Evolutionary conservation across 2,888 invertebrate genomes (phyloP), one percentile per base, ranked within the genome.

Genomic region (Pherbina coryleti): DNA sequence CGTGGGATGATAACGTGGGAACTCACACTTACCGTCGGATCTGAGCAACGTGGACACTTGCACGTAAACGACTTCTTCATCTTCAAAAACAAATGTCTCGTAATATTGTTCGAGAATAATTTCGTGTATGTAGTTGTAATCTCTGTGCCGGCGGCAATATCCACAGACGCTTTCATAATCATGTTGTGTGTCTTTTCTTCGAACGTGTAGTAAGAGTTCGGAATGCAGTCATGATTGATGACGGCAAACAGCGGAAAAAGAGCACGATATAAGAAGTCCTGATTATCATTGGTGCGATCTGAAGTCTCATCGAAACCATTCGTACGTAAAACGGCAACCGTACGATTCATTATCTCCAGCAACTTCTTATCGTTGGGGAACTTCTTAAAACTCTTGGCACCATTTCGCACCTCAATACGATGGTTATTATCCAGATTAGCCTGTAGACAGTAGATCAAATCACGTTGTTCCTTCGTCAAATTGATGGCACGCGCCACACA

Each of bases 111-210:
- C 91, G 93, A 93, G 37, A 95, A 90, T 11, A 93, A 90, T 86
- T 94, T 93, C 0, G 94, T 93, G 84, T 95, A 95, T 0, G 94
- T 93, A 0, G 93, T 92, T 60, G 93, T 93, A 34, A 95, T 92
- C 81, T 92, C 90, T 51, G 92, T 92, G 44, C 93, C 94, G 89
- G 93, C 93, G 57, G 91, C 89, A 78, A 95, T 94, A 67, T 87
- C 86, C 75, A 86, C 84, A 2, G 89, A 92, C 28, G 95, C 93
- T 81, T 92, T 91, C 3, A 94, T 89, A 25, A 92, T 91, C 83
- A 95, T 91, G 82, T 91, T 89, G 85, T 91, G 91, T 75, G 92
- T 91, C 82, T 87, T 88, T 55, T 92, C 91, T 51, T 92, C 92
- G 70, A 93, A 93, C 71, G 92, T 90, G 84, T 95, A 94, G 81